phyloP scores from a whole-genome alignment of 2,888 invertebrate species.

The Aphrophora alni region DNA sequence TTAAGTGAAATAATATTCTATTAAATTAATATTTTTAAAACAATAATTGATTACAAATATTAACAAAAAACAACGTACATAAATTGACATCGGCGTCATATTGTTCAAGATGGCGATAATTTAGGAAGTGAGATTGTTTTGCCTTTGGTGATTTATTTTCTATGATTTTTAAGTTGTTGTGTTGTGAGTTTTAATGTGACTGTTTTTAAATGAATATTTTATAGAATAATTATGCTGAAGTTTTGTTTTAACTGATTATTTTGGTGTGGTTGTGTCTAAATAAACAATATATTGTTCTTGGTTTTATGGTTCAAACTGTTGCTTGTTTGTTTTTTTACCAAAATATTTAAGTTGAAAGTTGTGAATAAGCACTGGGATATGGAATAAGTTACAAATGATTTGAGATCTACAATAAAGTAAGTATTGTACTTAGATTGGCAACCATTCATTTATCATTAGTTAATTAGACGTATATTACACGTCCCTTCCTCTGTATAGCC shows the following conservation, averaged over 20 bases:
- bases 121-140: conserved; percentile 43
- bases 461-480: neutral
- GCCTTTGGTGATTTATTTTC: conserved; percentile 35
- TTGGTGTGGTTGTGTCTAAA: neutral
- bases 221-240: neutral
- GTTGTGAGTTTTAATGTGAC: neutral
- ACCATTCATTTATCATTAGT: neutral
- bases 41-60: neutral
- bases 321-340: conserved; percentile 26
- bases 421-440: neutral
- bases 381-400: neutral
- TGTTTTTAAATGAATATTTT: neutral
- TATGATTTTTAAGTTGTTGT: neutral
- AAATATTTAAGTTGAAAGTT: neutral
- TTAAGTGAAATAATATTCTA: neutral
- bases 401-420: neutral
- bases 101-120: conserved; percentile 70
- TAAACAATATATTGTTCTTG: neutral
- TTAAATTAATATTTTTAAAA: neutral
- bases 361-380: neutral
- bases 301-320: conserved; percentile 7
- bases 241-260: neutral
- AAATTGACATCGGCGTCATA: conserved; percentile 60
- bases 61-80: neutral
- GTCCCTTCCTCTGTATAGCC: neutral